Conservation (phyloP, 2,888 invertebrate species). For the Mythimna loreyi region DNA sequence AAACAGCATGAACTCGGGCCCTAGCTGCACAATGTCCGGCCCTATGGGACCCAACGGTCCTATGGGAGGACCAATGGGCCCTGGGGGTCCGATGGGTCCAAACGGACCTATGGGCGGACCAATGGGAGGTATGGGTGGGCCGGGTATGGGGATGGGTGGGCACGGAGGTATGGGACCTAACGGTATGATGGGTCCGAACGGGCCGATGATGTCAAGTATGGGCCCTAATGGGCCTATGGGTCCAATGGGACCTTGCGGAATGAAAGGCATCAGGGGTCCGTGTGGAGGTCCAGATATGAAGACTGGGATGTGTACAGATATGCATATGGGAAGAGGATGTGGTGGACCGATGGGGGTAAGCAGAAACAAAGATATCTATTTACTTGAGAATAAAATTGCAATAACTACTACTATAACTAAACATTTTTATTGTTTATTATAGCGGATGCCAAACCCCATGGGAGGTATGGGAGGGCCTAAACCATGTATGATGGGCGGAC, state of each 20-base stretch:
- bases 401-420: too few relatives aligned
- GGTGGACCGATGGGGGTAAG: conserved; percentile 90
- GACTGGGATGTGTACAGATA: conserved; percentile 87
- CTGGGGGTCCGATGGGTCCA: conserved; percentile 84
- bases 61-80: conserved; percentile 78
- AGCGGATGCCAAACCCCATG: conserved; percentile 90
- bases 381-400: too few relatives aligned
- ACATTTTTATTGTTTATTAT: conserved; percentile 58
- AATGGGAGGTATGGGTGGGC: conserved; percentile 81
- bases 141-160: conserved; percentile 80
- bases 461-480: conserved; percentile 89
- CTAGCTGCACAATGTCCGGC: conserved; percentile 87
- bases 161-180: conserved; percentile 85
- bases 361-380: conserved; percentile 33
- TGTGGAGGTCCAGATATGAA: conserved; percentile 90
- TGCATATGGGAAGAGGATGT: conserved; percentile 89
- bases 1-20: conserved; percentile 85
- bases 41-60: conserved; percentile 81
- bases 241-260: conserved; percentile 89
- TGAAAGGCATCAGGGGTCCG: conserved; percentile 87
- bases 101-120: conserved; percentile 76
- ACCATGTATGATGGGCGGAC: conserved; percentile 89
- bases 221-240: conserved; percentile 89
- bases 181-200: conserved; percentile 89
- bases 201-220: conserved; percentile 87